Evolutionary conservation across 2,888 invertebrate genomes (phyloP).

Genomic region (Polyploca ridens): DNA sequence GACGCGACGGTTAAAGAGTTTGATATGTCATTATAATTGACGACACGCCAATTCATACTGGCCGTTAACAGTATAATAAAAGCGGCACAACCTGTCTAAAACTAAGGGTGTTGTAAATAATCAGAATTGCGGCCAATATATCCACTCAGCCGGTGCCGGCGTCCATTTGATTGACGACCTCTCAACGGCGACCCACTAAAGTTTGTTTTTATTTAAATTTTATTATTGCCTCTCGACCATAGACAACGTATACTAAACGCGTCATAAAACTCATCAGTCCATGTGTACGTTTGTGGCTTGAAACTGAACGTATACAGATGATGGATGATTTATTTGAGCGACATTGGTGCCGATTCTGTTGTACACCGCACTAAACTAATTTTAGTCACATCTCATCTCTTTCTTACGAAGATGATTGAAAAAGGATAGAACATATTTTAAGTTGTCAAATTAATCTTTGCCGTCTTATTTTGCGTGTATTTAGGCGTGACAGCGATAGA

Average conservation of each 20-base stretch:
- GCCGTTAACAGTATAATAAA: conserved; percentile 52
- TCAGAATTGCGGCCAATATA: conserved; percentile 64
- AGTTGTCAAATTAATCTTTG: no score
- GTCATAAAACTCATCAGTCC: background rate
- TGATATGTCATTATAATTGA: conserved; percentile 59
- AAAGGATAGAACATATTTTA: no score
- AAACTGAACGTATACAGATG: no score
- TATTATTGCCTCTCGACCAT: conserved; percentile 25
- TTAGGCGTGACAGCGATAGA: no score
- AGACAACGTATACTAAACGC: conserved; percentile 11
- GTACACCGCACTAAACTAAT: no score
- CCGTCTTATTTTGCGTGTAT: no score
- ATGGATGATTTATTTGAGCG: no score
- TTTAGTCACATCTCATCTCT: no score
- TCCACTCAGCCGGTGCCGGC: conserved; percentile 38
- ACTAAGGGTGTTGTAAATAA: conserved; percentile 58
- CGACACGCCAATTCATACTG: conserved; percentile 55
- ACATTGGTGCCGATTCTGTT: no score
- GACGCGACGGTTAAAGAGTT: conserved; percentile 50
- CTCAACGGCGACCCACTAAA: conserved; percentile 23
- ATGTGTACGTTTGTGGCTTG: background rate
- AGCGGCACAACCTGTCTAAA: conserved; percentile 42
- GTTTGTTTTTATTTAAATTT: conserved; percentile 33
- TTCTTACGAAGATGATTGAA: no score
- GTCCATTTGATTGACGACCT: conserved; percentile 46